Evolutionary conservation across 2,888 invertebrate genomes (phyloP).

Genomic region (Synanthedon myopaeformis): DNA sequence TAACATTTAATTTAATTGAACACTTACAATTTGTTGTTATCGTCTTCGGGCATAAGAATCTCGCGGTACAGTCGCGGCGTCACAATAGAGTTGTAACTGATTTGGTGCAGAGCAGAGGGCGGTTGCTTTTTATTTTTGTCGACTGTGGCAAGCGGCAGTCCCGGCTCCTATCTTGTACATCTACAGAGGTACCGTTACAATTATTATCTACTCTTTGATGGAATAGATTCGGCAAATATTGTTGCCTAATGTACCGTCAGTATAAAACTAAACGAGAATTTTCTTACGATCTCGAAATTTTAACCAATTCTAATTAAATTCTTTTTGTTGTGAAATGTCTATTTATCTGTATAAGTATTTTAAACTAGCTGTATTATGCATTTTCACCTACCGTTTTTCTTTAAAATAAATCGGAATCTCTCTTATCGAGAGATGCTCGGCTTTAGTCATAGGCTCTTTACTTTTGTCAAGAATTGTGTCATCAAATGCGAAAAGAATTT

Average conservation of each 20-base stretch:
- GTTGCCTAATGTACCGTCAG: conserved; percentile 35
- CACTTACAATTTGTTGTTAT: background rate
- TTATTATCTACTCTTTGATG: conserved; percentile 63
- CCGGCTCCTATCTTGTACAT: conserved; percentile 34
- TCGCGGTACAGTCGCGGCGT: background rate
- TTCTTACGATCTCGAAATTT: no score
- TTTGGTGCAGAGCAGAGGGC: conserved; percentile 10
- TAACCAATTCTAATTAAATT: no score
- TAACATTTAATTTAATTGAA: conserved; percentile 1
- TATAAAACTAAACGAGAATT: conserved; percentile 6
- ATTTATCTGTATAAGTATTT: no score
- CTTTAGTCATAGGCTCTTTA: no score
- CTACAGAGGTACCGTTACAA: conserved; percentile 59
- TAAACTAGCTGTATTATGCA: no score
- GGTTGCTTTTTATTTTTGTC: conserved; percentile 12
- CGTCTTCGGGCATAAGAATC: background rate
- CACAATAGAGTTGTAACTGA: conserved; percentile 16
- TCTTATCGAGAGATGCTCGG: no score
- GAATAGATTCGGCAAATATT: conserved; percentile 67
- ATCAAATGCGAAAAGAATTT: no score
- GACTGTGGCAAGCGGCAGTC: conserved; percentile 1
- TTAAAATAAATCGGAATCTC: no score
- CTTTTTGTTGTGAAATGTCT: no score
- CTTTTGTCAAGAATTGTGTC: no score
- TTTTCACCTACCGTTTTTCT: no score